phyloP scores from a whole-genome alignment of 1,140 invertebrate species.

The Lasaia peninsularis region DNA sequence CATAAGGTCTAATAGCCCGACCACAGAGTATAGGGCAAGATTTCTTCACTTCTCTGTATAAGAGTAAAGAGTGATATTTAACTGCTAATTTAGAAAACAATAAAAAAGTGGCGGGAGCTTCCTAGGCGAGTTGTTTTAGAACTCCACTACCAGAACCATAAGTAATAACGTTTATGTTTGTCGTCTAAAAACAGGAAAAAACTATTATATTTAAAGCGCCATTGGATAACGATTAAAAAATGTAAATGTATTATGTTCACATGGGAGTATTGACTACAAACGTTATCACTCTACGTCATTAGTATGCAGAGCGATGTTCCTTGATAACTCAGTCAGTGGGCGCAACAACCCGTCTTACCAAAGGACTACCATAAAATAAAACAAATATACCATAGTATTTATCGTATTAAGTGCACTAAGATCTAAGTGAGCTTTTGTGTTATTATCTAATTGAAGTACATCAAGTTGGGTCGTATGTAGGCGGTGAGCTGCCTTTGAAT shows the following conservation, averaged over 20 bases:
- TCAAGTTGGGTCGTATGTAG: constrained; percentile 58
- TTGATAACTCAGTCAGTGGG: constrained; percentile 56
- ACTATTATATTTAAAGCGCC: too few relatives aligned
- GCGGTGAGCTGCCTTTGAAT: constrained; percentile 61
- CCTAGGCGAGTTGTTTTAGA: too few relatives aligned
- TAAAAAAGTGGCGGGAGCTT: too few relatives aligned
- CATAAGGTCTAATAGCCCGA: too few relatives aligned
- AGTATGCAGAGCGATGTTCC: constrained; percentile 48
- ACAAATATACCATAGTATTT: constrained; percentile 6
- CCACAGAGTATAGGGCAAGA: too few relatives aligned
- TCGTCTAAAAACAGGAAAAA: too few relatives aligned
- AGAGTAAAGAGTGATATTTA: too few relatives aligned
- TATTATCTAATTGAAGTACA: constrained; percentile 69
- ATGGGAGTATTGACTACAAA: constrained; percentile 27
- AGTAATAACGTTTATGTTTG: too few relatives aligned
- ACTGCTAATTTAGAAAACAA: too few relatives aligned
- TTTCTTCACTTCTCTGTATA: too few relatives aligned
- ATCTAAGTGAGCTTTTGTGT: constrained; percentile 37
- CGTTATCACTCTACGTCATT: constrained; percentile 61
- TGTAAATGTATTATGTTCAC: constrained; percentile 17
- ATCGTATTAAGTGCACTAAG: background rate
- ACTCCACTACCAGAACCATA: too few relatives aligned
- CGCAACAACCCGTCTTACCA: constrained; percentile 25
- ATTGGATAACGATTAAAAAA: background rate
- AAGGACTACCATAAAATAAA: constrained; percentile 23